Conservation (phyloP, 2,888 invertebrate genomes). For the Tetragonisca angustula region DNA sequence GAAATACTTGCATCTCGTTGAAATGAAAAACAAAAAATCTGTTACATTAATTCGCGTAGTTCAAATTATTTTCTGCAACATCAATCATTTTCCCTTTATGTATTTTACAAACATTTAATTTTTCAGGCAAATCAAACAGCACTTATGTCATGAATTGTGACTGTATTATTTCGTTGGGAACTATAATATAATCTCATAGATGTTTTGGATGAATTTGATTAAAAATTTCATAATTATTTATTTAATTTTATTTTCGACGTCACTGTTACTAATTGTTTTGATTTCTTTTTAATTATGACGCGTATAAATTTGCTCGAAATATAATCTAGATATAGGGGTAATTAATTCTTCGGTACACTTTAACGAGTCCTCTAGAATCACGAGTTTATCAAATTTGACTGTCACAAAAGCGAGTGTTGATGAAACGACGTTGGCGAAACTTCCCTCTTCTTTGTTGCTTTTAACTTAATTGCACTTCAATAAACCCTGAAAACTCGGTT, state of each 20-base stretch:
- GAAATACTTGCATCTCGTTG: not conserved
- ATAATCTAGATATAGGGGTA: not conserved
- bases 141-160: not conserved
- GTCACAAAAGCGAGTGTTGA: not conserved
- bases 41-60: not conserved
- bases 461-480: conserved; percentile 6
- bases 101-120: not conserved
- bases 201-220: too few species aligned
- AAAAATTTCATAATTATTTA: too few species aligned
- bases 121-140: not conserved
- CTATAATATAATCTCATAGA: too few species aligned
- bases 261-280: not conserved
- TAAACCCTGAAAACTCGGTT: conserved; percentile 1
- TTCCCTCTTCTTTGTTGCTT: not conserved
- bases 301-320: not conserved
- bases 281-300: not conserved
- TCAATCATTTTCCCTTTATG: not conserved
- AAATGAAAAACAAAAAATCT: not conserved
- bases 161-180: too few species aligned
- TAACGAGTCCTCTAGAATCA: not conserved
- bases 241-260: too few species aligned
- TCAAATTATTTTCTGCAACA: not conserved
- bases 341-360: not conserved
- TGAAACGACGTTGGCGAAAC: not conserved
- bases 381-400: not conserved